Percentiles rank a stretch among this genome's conserved stretches.
Conservation (phyloP, 2,797 vertebrate genomes). For the Acanthis flammea region DNA sequence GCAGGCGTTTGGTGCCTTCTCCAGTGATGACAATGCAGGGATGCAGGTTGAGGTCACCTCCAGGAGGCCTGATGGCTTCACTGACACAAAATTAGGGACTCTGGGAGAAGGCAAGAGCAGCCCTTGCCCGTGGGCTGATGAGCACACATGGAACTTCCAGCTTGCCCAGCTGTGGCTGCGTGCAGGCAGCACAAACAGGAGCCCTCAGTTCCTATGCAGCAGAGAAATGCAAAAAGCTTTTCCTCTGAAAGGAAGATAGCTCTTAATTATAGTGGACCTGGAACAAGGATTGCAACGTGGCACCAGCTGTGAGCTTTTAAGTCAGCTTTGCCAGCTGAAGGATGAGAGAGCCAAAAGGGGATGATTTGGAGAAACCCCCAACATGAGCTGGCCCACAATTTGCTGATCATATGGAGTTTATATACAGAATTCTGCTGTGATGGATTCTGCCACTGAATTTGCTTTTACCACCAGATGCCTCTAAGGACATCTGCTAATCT, state of each 20-base stretch:
- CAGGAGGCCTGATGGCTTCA: neutral
- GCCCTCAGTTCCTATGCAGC: neutral
- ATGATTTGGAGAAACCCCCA: constrained; percentile 38
- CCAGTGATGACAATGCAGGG: neutral
- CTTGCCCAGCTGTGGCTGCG: neutral
- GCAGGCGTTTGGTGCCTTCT: neutral
- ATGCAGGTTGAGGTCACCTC: neutral
- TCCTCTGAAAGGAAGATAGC: neutral
- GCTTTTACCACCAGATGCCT: constrained; percentile 50
- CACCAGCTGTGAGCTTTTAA: constrained; percentile 33
- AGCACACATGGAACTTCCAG: neutral
- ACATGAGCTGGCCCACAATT: constrained; percentile 28
- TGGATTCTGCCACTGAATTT: constrained; percentile 29
- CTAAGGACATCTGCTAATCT: constrained; percentile 53
- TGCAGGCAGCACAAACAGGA: neutral
- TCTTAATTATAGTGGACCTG: constrained; percentile 40
- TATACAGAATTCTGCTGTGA: constrained; percentile 20
- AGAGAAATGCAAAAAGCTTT: neutral
- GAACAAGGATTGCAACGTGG: constrained; percentile 9
- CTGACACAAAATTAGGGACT: neutral
- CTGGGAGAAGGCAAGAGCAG: neutral
- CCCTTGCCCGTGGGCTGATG: fast-evolving
- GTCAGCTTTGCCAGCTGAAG: constrained; percentile 20
- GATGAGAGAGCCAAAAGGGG: constrained; percentile 35
- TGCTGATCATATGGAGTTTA: constrained; percentile 42